Conservation (phyloP, 1,140 invertebrate genomes). For the Bombus sibiricus region DNA sequence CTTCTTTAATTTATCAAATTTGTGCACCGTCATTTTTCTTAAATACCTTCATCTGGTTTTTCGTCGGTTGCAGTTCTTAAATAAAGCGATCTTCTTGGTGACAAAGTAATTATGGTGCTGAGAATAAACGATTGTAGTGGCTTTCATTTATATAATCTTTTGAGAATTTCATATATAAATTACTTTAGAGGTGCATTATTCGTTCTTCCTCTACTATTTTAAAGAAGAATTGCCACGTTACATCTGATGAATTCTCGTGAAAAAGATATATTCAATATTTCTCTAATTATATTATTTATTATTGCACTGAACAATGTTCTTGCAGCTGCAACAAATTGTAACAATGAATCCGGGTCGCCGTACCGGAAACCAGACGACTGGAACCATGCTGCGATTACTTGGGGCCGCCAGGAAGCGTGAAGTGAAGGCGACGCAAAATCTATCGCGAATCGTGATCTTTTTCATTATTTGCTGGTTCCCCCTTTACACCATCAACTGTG, state of each 20-base stretch:
- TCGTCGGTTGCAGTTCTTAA: not conserved
- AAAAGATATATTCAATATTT: not conserved
- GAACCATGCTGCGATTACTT: slow-evolving; percentile 89
- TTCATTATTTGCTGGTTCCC: slow-evolving; percentile 97
- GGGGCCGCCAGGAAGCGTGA: slow-evolving; percentile 92
- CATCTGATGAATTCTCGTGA: not conserved
- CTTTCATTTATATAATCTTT: not conserved
- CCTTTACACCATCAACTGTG: slow-evolving; percentile 94
- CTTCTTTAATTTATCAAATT: slow-evolving; percentile 1
- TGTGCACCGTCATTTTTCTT: not conserved
- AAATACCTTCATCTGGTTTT: not conserved
- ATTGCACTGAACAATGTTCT: slow-evolving; percentile 5
- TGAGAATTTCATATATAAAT: not conserved
- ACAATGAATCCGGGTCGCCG: slow-evolving; percentile 83
- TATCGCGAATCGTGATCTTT: slow-evolving; percentile 94
- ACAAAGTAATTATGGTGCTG: too few species aligned
- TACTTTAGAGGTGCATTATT: not conserved
- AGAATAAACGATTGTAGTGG: too few species aligned
- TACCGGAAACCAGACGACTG: slow-evolving; percentile 68
- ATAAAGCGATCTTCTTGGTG: too few species aligned
- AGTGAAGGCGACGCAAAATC: slow-evolving; percentile 94
- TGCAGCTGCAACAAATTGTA: slow-evolving; percentile 84
- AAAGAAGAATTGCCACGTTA: too few species aligned
- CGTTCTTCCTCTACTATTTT: too few species aligned
- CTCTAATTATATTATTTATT: not conserved